Base-by-base conservation (phyloP, 2,888 invertebrate species). In the Oscheius sp. region DNA sequence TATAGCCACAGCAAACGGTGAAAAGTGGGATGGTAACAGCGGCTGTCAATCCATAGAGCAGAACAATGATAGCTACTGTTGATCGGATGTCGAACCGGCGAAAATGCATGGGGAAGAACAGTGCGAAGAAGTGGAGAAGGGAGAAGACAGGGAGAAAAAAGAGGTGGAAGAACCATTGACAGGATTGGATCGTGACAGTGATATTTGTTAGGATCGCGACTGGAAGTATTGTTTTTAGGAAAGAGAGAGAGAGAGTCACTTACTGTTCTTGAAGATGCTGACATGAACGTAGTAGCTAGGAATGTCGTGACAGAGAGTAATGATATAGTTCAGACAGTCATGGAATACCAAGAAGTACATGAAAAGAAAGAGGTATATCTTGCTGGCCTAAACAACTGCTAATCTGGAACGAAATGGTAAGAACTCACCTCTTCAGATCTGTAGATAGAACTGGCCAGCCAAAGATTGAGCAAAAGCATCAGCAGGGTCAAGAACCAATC, bases 101-200 rank as follows among this genome's bases (percentile, higher is more conserved):
- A 50, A 66, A 66, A 5, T n/a, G n/a, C 9, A 50, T 29, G 50
- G 51, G 50, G 33, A 50, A 48, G 21, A 53, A 33, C 10, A 66
- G 33, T 3, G 66, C 66, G n/a, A 35, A 32, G 21, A 66, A 53
- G 33, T 66, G 47, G 33, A 66, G 66, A 53, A 66, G 47, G 10
- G 66, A 66, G 51, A 66, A 66, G 21, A 66, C 13, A 2, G 66
- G 66, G 1, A 66, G 66, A 21, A 66, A 50, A 7, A 66, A 48
- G 11, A 66, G 53, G 13, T 33, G 35, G 33, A 48, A 66, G 50
- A 66, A 66, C 33, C 50, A 66, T 13, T 48, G 51, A 7, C n/a
- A 11, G 48, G 50, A 51, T n/a, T 48, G 66, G 53, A 50, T 50
- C n/a, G 48, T 13, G 2, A 66, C 32, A 13, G 50, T 10, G 21